Conservation (phyloP, 2,888 invertebrate genomes). For the Tinea semifulvella region DNA sequence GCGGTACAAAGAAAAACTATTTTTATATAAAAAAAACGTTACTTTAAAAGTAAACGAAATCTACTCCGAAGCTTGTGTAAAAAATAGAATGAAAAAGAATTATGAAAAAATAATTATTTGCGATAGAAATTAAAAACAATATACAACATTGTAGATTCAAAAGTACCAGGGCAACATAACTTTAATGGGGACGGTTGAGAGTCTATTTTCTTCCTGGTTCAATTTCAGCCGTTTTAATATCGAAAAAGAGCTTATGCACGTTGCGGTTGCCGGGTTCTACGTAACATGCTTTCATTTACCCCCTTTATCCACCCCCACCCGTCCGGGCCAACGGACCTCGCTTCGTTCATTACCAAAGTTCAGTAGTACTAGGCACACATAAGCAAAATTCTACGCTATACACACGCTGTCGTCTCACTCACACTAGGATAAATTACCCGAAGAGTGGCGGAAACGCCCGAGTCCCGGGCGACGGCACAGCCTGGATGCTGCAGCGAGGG, state of each 20-base stretch:
- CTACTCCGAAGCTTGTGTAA: too few species aligned
- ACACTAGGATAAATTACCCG: neutral
- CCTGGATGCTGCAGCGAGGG: conserved; percentile 48
- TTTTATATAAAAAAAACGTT: too few species aligned
- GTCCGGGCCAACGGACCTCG: conserved; percentile 46
- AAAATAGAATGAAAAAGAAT: too few species aligned
- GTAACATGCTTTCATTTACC: neutral
- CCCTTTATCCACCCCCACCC: conserved; percentile 31
- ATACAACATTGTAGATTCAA: too few species aligned
- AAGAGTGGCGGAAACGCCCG: conserved; percentile 42
- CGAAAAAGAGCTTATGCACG: conserved; percentile 11
- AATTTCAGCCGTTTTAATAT: conserved; percentile 10
- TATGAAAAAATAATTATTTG: too few species aligned
- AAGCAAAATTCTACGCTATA: conserved; percentile 11
- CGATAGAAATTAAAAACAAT: neutral
- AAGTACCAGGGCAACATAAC: conserved; percentile 1
- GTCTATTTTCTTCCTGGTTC: neutral
- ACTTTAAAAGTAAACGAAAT: too few species aligned
- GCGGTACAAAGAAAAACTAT: too few species aligned
- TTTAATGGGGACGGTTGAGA: neutral
- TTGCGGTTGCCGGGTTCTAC: conserved; percentile 11
- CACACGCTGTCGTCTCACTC: neutral
- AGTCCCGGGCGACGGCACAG: conserved; percentile 39
- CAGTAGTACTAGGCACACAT: conserved; percentile 56
- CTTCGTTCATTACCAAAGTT: conserved; percentile 62